phyloP scores from a whole-genome alignment of 2,113 vertebrate genomes.

The Lepisosteus oculatus region DNA sequence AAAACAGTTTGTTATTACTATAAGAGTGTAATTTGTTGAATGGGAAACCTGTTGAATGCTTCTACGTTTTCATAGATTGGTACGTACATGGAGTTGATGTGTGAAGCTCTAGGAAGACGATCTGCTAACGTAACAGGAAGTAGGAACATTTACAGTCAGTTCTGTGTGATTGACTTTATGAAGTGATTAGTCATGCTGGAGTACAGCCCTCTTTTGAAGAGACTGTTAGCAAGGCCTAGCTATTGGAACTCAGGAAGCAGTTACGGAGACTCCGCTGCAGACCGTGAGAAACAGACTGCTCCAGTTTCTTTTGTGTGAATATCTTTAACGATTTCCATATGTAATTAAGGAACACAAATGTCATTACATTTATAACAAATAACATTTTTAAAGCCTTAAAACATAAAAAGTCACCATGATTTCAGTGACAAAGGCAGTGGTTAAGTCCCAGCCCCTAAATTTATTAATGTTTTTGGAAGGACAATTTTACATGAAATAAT shows the following conservation, averaged over 20 bases:
- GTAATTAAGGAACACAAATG: background rate
- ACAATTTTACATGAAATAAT: too few relatives aligned
- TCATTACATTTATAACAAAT: too few relatives aligned
- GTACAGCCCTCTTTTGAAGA: constrained; percentile 53
- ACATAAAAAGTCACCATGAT: too few relatives aligned
- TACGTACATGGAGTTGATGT: background rate
- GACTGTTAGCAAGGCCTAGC: constrained; percentile 51
- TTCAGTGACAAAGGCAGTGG: too few relatives aligned
- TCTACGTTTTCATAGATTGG: too few relatives aligned
- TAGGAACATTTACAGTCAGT: constrained; percentile 49
- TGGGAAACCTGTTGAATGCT: too few relatives aligned
- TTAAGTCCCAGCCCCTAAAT: too few relatives aligned
- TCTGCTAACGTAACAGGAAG: constrained; percentile 44
- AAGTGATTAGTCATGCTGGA: constrained; percentile 63
- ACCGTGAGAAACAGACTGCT: constrained; percentile 4
- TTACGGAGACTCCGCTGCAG: constrained; percentile 39
- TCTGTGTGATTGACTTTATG: constrained; percentile 57
- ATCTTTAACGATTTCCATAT: too few relatives aligned
- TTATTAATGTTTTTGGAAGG: too few relatives aligned
- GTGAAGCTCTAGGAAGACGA: constrained; percentile 26
- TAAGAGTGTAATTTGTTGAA: too few relatives aligned
- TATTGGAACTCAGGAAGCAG: constrained; percentile 58
- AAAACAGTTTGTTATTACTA: too few relatives aligned
- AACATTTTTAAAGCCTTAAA: too few relatives aligned
- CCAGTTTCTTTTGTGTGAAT: constrained; percentile 26